Evolutionary conservation across 2,797 vertebrate genomes (phyloP).

Genomic region (Neopelma chrysocephalum): DNA sequence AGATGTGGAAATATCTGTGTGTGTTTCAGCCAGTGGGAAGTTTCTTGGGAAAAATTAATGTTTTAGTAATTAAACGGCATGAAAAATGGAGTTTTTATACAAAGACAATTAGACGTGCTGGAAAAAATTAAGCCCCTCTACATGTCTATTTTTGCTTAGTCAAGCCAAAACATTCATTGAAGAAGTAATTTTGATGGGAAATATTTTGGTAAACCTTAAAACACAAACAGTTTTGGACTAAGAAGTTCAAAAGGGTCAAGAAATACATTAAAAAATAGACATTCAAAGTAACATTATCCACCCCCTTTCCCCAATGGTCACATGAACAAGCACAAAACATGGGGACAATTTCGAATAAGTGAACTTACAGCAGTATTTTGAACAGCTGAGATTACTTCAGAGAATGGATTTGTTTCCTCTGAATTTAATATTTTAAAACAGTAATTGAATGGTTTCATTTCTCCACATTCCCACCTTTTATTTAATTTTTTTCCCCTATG

Average conservation of each 20-base stretch:
- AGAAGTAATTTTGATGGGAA: conserved; percentile 29
- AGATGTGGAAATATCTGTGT: neutral
- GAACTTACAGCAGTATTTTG: neutral
- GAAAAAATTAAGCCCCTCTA: neutral
- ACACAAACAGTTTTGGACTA: neutral
- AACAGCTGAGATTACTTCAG: neutral
- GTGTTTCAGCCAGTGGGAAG: neutral
- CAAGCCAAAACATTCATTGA: conserved; percentile 37
- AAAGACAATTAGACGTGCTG: neutral
- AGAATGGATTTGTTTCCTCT: neutral
- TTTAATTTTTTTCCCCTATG: neutral
- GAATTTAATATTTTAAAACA: neutral
- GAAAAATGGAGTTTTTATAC: conserved; percentile 10
- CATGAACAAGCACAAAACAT: neutral
- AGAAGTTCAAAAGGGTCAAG: neutral
- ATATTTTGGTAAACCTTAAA: conserved; percentile 39
- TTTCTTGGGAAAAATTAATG: neutral
- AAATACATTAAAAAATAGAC: neutral
- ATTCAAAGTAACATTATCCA: neutral
- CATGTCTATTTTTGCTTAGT: conserved; percentile 16
- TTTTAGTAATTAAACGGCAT: conserved; percentile 15
- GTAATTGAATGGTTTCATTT: neutral
- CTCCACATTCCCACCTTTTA: neutral
- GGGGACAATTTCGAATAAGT: neutral
- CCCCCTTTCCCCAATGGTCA: neutral